A percentile compares a stretch with the other conserved stretches of the same genome.
Evolutionary conservation across 2,797 vertebrate genomes (phyloP).

Genomic region (Toxotes lorentzi): DNA sequence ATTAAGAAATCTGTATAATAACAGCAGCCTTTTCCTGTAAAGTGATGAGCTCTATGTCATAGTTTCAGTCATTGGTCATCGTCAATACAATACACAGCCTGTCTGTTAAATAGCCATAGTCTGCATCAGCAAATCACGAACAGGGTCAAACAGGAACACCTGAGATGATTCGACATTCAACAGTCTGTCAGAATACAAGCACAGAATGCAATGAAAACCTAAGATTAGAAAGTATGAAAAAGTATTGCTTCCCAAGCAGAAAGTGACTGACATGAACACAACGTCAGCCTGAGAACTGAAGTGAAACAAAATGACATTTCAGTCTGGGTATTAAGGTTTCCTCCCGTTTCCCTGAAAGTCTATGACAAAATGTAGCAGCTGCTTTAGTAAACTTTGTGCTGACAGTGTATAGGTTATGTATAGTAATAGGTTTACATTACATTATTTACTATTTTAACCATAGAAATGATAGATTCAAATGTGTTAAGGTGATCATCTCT

Average conservation of each 20-base stretch:
- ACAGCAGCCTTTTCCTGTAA: neutral
- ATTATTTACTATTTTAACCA: conserved; percentile 10
- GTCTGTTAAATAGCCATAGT: neutral
- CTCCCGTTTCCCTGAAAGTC: neutral
- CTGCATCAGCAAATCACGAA: neutral
- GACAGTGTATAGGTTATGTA: too few species aligned
- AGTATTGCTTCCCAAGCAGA: neutral
- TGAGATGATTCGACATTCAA: neutral
- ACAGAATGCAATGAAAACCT: neutral
- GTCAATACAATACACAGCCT: neutral
- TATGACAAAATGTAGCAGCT: neutral
- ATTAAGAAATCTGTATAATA: neutral
- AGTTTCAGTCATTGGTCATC: neutral
- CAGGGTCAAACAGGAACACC: neutral
- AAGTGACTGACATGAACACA: neutral
- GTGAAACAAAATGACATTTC: neutral
- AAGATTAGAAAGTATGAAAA: neutral
- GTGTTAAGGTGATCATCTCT: neutral
- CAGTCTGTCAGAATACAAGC: neutral
- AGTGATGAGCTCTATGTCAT: neutral
- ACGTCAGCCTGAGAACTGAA: neutral
- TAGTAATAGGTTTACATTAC: neutral
- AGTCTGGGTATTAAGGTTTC: neutral
- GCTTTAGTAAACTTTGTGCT: too few species aligned
- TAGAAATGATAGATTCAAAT: neutral